These are phyloP conservation scores for Crotalus viridis DNA, from an alignment of 2,113 vertebrate genomes.

Conservation along the genomic window DNA sequence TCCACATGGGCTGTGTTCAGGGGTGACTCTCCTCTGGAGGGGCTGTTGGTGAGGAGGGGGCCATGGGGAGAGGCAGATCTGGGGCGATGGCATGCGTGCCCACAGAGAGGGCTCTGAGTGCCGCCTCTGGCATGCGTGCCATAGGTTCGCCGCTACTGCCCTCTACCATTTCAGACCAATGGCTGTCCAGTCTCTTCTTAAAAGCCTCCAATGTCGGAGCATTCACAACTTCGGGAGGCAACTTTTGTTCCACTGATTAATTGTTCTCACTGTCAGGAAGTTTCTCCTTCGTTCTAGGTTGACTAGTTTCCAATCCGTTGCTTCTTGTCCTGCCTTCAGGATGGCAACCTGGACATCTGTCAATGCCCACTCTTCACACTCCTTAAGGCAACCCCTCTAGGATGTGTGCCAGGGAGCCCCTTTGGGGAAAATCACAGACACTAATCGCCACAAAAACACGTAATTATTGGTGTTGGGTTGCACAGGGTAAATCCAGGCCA, in stretches of 20 bases:
- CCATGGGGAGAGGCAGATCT: too few species aligned
- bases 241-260: background rate
- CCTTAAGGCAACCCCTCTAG: background rate
- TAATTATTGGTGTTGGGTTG: background rate
- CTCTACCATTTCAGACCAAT: too few species aligned
- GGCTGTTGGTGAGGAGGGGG: too few species aligned
- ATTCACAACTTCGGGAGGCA: background rate
- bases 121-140: too few species aligned
- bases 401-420: too few species aligned
- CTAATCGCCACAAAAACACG: background rate
- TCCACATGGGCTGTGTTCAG: too few species aligned
- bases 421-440: background rate
- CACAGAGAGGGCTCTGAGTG: too few species aligned
- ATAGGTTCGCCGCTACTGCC: too few species aligned
- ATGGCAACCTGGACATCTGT: background rate
- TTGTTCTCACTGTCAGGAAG: background rate
- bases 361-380: background rate
- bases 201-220: too few species aligned
- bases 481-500: background rate
- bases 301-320: background rate
- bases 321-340: background rate
- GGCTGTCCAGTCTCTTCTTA: too few species aligned
- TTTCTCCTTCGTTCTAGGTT: background rate
- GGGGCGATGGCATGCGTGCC: too few species aligned
- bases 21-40: too few species aligned